phyloP scores from a whole-genome alignment of 2,888 invertebrate genomes.

The Boloria euphrosyne region DNA sequence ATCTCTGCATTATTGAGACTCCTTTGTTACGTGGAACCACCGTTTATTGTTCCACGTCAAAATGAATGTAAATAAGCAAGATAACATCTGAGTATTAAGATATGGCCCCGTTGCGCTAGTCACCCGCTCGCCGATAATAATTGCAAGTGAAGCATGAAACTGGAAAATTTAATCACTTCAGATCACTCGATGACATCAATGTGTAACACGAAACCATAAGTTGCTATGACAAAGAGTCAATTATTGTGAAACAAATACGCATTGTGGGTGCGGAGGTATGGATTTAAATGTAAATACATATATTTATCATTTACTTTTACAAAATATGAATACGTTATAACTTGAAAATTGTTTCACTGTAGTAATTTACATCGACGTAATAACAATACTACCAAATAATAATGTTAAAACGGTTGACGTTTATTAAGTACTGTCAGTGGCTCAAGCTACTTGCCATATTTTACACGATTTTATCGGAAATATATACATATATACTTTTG shows the following conservation, averaged over 20 bases:
- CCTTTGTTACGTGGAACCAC: constrained; percentile 49
- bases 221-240: constrained; percentile 37
- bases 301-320: constrained; percentile 30
- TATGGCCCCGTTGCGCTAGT: constrained; percentile 22
- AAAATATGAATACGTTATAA: constrained; percentile 27
- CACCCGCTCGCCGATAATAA: constrained; percentile 7
- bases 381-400: constrained; percentile 15
- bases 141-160: constrained; percentile 24
- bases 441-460: neutral
- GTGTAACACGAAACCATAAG: constrained; percentile 29
- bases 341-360: constrained; percentile 23
- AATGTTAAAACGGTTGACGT: constrained; percentile 15
- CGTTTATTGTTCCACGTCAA: constrained; percentile 19
- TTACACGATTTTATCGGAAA: constrained; percentile 15
- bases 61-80: constrained; percentile 28
- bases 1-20: constrained; percentile 49
- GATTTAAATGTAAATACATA: constrained; percentile 18
- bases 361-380: constrained; percentile 4
- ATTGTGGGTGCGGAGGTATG: constrained; percentile 22
- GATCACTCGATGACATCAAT: constrained; percentile 47
- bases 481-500: constrained; percentile 14
- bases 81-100: constrained; percentile 27
- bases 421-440: constrained; percentile 17
- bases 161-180: constrained; percentile 44
- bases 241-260: constrained; percentile 41